Evolutionary conservation across 2,797 vertebrate species (phyloP).

Genomic region (Labroides dimidiatus): DNA sequence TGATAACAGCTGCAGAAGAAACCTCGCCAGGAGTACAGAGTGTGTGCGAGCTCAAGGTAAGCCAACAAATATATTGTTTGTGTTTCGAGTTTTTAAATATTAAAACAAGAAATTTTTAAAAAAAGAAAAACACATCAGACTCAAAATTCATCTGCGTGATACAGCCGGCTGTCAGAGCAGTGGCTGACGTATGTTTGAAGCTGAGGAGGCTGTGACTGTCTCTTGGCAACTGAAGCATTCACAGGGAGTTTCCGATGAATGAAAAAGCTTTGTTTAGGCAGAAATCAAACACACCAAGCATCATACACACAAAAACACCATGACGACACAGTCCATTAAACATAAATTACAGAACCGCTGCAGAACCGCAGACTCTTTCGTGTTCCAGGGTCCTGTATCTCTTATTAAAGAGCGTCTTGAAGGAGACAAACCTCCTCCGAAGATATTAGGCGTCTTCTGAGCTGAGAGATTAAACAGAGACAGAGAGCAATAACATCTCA

Average conservation of each 20-base stretch:
- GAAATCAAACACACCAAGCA: slow-evolving; percentile 2
- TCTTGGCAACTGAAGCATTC: slow-evolving; percentile 24
- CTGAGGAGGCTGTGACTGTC: slow-evolving; percentile 6
- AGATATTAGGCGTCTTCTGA: slow-evolving; percentile 25
- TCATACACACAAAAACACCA: background rate
- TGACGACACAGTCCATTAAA: background rate
- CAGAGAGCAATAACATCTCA: background rate
- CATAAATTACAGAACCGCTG: background rate
- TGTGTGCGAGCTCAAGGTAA: background rate
- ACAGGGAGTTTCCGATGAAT: slow-evolving; percentile 18
- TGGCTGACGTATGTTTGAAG: background rate
- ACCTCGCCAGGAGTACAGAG: background rate
- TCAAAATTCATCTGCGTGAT: background rate
- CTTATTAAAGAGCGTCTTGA: slow-evolving; percentile 9
- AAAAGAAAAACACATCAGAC: background rate
- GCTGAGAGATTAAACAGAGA: background rate
- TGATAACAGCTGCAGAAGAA: slow-evolving; percentile 48
- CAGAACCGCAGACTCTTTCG: background rate
- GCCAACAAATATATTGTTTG: too few species aligned
- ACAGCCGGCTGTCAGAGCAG: background rate
- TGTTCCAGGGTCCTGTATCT: background rate
- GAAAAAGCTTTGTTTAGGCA: slow-evolving; percentile 7
- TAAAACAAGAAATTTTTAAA: background rate
- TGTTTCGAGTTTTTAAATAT: background rate
- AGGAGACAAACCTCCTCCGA: background rate